Evolutionary conservation across 2,888 invertebrate species (phyloP).

Genomic region (Epistrophe grossulariae): DNA sequence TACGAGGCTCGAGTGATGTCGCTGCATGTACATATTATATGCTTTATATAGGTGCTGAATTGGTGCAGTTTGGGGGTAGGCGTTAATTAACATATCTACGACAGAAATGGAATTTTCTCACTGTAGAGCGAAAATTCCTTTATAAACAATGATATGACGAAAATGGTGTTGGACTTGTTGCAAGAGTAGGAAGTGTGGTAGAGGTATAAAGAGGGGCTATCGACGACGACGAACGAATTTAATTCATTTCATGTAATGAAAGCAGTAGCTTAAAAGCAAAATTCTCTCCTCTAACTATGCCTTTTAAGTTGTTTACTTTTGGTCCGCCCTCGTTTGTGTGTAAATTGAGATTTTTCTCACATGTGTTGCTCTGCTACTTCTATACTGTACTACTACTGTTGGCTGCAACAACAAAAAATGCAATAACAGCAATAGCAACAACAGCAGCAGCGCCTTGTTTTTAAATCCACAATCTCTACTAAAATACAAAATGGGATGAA

Average conservation of each 20-base stretch:
- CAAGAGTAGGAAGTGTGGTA: conserved; percentile 26
- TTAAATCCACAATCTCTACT: conserved; percentile 18
- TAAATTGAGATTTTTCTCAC: conserved; percentile 47
- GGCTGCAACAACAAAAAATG: conserved; percentile 51
- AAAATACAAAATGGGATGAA: conserved; percentile 24
- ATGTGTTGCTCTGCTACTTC: conserved; percentile 32
- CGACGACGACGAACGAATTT: conserved; percentile 23
- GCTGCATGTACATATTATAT: conserved; percentile 40
- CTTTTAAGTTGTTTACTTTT: conserved; percentile 67
- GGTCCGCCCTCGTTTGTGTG: conserved; percentile 58
- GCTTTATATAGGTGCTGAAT: conserved; percentile 6
- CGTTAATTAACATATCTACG: conserved; percentile 75
- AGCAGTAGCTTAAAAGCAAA: conserved; percentile 35
- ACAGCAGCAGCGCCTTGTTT: background rate
- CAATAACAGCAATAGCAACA: conserved; percentile 15
- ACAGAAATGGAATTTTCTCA: conserved; percentile 75
- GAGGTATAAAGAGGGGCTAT: background rate
- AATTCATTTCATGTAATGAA: conserved; percentile 63
- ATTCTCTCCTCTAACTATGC: conserved; percentile 34
- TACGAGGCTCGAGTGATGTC: conserved; percentile 40
- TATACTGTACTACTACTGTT: background rate
- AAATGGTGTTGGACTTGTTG: conserved; percentile 73
- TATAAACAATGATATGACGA: conserved; percentile 75
- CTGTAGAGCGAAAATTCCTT: conserved; percentile 67
- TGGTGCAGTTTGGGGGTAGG: conserved; percentile 40